Conservation (phyloP, 2,888 invertebrate species). For the Trypoxylon attenuatum region DNA sequence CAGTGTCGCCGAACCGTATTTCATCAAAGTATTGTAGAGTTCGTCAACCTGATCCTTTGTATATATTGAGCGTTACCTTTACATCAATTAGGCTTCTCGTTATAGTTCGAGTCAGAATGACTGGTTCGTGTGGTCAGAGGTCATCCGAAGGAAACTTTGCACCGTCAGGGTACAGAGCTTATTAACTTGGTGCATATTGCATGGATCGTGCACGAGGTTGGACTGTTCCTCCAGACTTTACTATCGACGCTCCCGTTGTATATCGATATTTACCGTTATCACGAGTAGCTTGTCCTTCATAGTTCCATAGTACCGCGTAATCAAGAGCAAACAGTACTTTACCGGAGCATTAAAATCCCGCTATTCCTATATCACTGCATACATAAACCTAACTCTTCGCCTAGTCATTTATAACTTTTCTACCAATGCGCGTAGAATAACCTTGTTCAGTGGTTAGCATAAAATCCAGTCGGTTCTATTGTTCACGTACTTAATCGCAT, state of each 20-base stretch:
- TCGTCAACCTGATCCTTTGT: no score
- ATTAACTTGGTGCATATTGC: neutral
- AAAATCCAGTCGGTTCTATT: no score
- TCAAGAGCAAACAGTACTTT: neutral
- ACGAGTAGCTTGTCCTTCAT: neutral
- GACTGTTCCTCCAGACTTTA: neutral
- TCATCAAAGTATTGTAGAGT: no score
- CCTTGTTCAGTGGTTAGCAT: no score
- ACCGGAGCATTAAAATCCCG: neutral
- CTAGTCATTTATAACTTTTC: neutral
- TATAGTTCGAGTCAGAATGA: no score
- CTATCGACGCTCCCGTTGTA: neutral
- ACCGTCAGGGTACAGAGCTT: no score
- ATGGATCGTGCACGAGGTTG: neutral
- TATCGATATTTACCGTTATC: constrained; percentile 1
- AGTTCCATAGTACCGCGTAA: constrained; percentile 1
- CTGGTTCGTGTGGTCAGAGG: no score
- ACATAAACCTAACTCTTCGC: neutral
- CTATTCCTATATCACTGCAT: neutral
- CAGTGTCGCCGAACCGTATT: no score
- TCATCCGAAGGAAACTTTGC: neutral
- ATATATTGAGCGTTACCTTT: no score
- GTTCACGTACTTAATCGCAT: no score
- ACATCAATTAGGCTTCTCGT: no score
- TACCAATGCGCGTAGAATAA: no score